Base-by-base conservation (phyloP, 2,888 invertebrate genomes). In the Leptodirus hochenwartii region DNA sequence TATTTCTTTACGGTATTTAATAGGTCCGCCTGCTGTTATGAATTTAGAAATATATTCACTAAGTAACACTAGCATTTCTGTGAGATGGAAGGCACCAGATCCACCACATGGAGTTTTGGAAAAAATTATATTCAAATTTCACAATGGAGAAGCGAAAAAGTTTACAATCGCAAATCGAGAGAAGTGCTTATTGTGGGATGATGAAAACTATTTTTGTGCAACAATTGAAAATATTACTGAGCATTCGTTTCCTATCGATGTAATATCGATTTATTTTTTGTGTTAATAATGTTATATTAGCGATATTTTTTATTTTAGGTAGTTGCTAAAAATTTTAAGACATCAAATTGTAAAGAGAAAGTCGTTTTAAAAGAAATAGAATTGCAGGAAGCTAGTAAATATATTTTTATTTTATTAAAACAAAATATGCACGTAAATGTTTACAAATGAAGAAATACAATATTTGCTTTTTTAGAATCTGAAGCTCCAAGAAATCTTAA, bases 401-500 rank as follows among this genome's bases (percentile, higher is more conserved):
- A 10, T 3, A 23, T 25, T 15, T 11, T 5, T 9, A 3, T 4
- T 29, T 3, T 14, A 9, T 4, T n/a, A 15, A 3, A 27, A 12
- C 15, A 10, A 26, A 11, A 23, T 29, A n/a, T 29, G 3, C 5
- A 11, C n/a, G 6, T 23, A 25, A 29, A 14, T 24, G 15, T 32
- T 15, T 16, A 17, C 4, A 31, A 22, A 8, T 20, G 6, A 8
- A 8, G 20, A 20, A 20, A 6, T 20, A 8, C 20, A 20, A 20
- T 20, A 20, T 27, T 11, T 30, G 9, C 15, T 14, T 14, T 41
- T 39, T 20, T 34, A 47, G 47, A 6, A 17, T 42, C 49, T 4
- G 34, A 41, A 16, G 22, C 34, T 11, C 44, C 45, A 12, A 33
- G 39, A 27, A 37, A 42, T 22, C 5, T 46, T 5, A 32, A 17